These are phyloP conservation scores for Asarcornis scutulata DNA, from an alignment of 2,113 vertebrate genomes.

Conservation along the genomic window DNA sequence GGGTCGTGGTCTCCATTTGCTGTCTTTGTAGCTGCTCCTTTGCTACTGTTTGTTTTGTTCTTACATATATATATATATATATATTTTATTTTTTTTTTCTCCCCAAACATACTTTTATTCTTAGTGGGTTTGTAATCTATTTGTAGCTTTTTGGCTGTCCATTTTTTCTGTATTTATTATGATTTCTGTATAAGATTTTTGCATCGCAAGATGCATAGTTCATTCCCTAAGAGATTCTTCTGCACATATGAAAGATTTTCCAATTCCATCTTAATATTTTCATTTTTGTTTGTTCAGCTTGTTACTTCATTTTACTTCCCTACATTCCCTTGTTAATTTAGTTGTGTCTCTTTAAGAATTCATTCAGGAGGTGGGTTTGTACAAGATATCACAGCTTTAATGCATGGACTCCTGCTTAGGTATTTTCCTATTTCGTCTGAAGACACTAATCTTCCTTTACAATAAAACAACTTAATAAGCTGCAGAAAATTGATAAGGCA, in stretches of 20 bases:
- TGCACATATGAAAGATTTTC: background rate
- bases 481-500: constrained; percentile 74
- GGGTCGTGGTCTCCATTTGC: background rate
- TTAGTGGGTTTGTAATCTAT: background rate
- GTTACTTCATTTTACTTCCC: background rate
- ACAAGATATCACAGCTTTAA: background rate
- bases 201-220: background rate
- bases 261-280: background rate
- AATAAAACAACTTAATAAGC: constrained; percentile 71
- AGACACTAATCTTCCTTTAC: constrained; percentile 62
- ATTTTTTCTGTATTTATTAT: background rate
- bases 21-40: background rate
- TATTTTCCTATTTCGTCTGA: constrained; percentile 40
- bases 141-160: background rate
- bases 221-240: background rate
- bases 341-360: constrained; percentile 15
- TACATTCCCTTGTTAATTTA: background rate
- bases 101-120: background rate
- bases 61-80: background rate
- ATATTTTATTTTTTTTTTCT: background rate
- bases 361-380: background rate
- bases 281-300: background rate
- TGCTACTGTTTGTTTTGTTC: background rate
- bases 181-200: background rate
- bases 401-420: constrained; percentile 1